These are phyloP conservation scores for Gymnocypris eckloni DNA, from an alignment of 2,797 vertebrate genomes.

Conservation along the genomic window DNA sequence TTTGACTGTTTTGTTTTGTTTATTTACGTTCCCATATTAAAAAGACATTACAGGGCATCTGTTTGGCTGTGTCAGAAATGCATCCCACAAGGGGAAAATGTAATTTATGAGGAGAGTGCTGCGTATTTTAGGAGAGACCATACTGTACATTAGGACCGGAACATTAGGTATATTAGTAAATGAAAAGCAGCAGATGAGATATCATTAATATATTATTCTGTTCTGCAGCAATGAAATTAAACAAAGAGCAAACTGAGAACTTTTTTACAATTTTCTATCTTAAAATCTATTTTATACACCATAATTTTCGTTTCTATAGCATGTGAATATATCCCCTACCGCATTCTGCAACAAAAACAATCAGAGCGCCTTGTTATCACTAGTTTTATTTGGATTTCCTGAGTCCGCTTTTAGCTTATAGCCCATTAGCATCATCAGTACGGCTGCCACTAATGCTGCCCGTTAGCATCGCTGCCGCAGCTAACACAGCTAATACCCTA, in stretches of 20 bases:
- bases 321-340: too few relatives aligned
- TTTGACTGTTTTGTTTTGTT: constrained; percentile 38
- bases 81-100: constrained; percentile 4
- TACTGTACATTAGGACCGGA: constrained; percentile 27
- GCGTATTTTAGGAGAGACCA: background rate
- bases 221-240: background rate
- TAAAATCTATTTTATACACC: too few relatives aligned
- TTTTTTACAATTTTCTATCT: too few relatives aligned
- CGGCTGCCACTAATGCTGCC: too few relatives aligned
- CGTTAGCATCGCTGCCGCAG: too few relatives aligned
- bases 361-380: too few relatives aligned
- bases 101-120: constrained; percentile 28
- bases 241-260: background rate
- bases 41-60: constrained; percentile 43
- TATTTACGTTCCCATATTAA: constrained; percentile 36
- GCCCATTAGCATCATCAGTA: too few relatives aligned
- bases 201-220: constrained; percentile 9
- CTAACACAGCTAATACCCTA: too few relatives aligned
- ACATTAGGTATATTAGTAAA: background rate
- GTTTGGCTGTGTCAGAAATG: constrained; percentile 19
- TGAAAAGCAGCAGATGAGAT: background rate
- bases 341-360: too few relatives aligned
- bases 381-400: too few relatives aligned
- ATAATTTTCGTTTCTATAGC: too few relatives aligned
- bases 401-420: too few relatives aligned